Percentiles rank a stretch among this genome's conserved stretches.
Conservation (phyloP, 2,888 invertebrate species). For the Pycnomerus fuliginosus region DNA sequence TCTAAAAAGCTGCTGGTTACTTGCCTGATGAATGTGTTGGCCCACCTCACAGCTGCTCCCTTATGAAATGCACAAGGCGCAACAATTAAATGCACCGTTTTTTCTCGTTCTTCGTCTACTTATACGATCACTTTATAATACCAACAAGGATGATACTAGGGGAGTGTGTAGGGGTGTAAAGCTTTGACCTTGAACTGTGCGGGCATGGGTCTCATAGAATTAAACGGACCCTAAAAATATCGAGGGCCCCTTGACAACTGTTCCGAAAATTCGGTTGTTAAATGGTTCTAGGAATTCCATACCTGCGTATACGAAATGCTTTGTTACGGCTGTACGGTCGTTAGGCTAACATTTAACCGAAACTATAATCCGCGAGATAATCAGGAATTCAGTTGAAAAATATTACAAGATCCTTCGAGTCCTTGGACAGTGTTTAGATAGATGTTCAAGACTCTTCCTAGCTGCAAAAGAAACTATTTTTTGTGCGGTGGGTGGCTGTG, state of each 20-base stretch:
- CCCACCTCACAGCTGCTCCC: slow-evolving; percentile 42
- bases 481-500: no score
- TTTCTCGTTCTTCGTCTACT: slow-evolving; percentile 7
- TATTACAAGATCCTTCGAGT: no score
- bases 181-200: slow-evolving; percentile 49
- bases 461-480: no score
- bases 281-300: slow-evolving; percentile 43
- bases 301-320: no score
- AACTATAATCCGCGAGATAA: no score
- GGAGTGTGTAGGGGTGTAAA: slow-evolving; percentile 42
- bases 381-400: no score
- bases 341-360: no score
- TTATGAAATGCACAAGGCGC: slow-evolving; percentile 23
- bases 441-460: no score
- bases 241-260: slow-evolving; percentile 38
- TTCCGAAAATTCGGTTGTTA: slow-evolving; percentile 49
- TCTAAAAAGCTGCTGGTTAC: slow-evolving; percentile 49
- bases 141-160: slow-evolving; percentile 6
- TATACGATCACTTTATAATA: slow-evolving; percentile 2
- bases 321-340: no score
- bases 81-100: slow-evolving; percentile 20
- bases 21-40: slow-evolving; percentile 44
- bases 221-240: slow-evolving; percentile 20
- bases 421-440: no score
- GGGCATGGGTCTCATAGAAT: slow-evolving; percentile 10